These are phyloP conservation scores for Ophraella communa DNA, from an alignment of 2,888 invertebrate species.

Conservation along the genomic window DNA sequence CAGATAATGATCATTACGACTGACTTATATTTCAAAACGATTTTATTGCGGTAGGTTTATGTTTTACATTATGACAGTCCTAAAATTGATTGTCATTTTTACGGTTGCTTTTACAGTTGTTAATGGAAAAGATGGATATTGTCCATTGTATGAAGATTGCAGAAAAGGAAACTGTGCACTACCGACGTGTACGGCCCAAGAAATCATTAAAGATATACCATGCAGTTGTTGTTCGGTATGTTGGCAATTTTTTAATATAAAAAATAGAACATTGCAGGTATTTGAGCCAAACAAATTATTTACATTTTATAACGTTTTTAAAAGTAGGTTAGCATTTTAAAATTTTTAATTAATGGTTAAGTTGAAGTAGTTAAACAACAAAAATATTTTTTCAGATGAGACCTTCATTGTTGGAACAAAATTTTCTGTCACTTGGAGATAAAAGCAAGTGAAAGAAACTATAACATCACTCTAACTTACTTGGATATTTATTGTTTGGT, in stretches of 20 bases:
- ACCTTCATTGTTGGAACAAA: not conserved
- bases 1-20: not conserved
- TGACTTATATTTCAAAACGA: no score
- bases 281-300: no score
- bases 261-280: not conserved
- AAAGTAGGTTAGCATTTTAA: no score
- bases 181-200: not conserved
- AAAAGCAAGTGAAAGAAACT: not conserved
- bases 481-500: no score
- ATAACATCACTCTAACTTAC: no score
- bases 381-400: not conserved
- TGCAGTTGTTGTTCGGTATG: conserved; percentile 6
- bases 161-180: not conserved
- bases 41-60: not conserved
- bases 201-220: conserved; percentile 1
- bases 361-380: not conserved
- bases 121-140: not conserved
- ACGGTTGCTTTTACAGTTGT: not conserved
- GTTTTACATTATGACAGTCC: not conserved
- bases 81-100: not conserved
- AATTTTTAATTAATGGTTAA: not conserved
- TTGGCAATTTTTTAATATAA: not conserved
- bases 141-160: not conserved
- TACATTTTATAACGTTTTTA: no score
- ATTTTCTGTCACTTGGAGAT: not conserved